phyloP scores from a whole-genome alignment of 2,797 vertebrate species.

The Gymnothorax javanicus region DNA sequence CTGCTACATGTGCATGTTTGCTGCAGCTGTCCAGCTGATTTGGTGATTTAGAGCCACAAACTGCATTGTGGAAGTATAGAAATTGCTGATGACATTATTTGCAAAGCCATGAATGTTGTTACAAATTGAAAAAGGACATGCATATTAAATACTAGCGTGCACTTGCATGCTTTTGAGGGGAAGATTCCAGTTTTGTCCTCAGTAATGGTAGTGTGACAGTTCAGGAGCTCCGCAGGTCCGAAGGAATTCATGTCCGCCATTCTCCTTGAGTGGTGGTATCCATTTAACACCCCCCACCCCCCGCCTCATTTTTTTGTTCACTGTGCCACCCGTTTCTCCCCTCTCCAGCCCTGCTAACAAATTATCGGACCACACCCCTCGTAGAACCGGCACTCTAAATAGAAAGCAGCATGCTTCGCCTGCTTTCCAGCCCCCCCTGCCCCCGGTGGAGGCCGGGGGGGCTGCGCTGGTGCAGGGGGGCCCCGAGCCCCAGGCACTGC shows the following conservation, averaged over 20 bases:
- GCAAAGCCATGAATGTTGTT: neutral
- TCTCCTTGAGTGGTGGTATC: neutral
- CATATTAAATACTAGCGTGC: neutral
- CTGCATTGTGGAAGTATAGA: neutral
- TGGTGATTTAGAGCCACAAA: neutral
- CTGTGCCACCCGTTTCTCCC: conserved; percentile 64
- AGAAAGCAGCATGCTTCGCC: conserved; percentile 97
- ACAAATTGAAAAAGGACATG: neutral
- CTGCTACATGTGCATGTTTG: neutral
- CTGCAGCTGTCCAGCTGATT: neutral
- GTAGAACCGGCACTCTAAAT: conserved; percentile 91
- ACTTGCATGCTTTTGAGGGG: neutral
- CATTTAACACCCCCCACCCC: neutral
- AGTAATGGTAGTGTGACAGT: neutral
- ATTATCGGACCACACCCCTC: conserved; percentile 87
- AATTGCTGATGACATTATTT: neutral
- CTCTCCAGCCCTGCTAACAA: conserved; percentile 90
- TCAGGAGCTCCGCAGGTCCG: neutral
- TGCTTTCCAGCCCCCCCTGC: conserved; percentile 94
- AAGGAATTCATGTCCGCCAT: neutral
- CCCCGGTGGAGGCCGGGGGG: conserved; percentile 84
- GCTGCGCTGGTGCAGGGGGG: conserved; percentile 63
- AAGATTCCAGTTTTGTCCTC: neutral
- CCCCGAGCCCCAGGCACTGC: conserved; percentile 74
- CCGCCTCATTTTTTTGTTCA: conserved; percentile 37